Percentiles rank a stretch among this genome's conserved stretches.
phyloP scores from a whole-genome alignment of 2,888 invertebrate genomes.

The Monoplex corrugatus region DNA sequence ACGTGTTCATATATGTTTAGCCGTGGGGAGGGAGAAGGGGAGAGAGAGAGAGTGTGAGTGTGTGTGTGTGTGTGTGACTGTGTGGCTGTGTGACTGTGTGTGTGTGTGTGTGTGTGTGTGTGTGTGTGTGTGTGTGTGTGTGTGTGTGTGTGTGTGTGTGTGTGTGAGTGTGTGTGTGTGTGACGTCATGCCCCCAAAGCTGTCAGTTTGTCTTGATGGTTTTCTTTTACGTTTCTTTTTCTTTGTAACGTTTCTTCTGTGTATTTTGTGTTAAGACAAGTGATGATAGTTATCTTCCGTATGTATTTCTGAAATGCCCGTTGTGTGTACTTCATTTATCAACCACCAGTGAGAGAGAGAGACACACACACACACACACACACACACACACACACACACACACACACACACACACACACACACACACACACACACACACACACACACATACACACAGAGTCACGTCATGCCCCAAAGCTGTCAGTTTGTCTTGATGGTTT shows the following conservation, averaged over 20 bases:
- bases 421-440: conserved; percentile 29
- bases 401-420: conserved; percentile 5
- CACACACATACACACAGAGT: conserved; percentile 21
- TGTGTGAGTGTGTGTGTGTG: too few relatives aligned
- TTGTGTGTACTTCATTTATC: too few relatives aligned
- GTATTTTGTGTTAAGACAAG: too few relatives aligned
- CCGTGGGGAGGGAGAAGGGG: not conserved
- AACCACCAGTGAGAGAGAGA: too few relatives aligned
- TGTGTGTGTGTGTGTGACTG: not conserved
- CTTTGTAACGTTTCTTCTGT: too few relatives aligned
- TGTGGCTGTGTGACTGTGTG: not conserved
- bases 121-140: not conserved
- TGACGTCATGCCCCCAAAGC: not conserved
- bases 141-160: conserved; percentile 10
- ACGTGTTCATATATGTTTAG: not conserved
- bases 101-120: not conserved
- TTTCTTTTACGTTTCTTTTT: too few relatives aligned
- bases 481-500: not conserved
- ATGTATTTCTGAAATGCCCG: too few relatives aligned
- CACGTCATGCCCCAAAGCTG: not conserved
- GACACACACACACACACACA: too few relatives aligned
- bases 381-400: conserved; percentile 27
- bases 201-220: not conserved
- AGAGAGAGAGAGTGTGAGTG: not conserved
- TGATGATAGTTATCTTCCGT: too few relatives aligned